Conservation (phyloP, 2,888 invertebrate genomes). For the Acleris literana region DNA sequence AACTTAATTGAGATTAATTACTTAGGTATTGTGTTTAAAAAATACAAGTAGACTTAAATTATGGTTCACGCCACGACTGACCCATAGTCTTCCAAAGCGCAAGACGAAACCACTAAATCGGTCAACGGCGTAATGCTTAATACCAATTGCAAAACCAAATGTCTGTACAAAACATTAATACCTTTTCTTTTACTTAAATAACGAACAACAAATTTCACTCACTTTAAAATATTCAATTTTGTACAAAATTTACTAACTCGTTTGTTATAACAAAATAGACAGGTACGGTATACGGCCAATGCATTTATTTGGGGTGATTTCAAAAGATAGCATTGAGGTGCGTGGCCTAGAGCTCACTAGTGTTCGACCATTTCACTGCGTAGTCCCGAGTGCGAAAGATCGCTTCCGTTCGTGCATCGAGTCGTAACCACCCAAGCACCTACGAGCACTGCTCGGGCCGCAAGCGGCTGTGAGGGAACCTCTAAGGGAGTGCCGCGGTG, state of each 20-base stretch:
- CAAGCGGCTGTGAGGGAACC: too few relatives aligned
- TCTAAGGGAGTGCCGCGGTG: not conserved
- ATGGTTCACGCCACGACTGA: slow-evolving; percentile 6
- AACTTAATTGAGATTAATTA: slow-evolving; percentile 29
- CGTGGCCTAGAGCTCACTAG: not conserved
- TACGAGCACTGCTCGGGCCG: too few relatives aligned
- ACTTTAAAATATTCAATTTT: not conserved
- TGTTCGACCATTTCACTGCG: too few relatives aligned
- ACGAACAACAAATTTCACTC: not conserved
- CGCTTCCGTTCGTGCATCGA: too few relatives aligned
- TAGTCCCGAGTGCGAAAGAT: too few relatives aligned
- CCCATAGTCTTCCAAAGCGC: slow-evolving; percentile 9
- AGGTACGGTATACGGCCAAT: not conserved
- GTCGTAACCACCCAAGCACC: too few relatives aligned
- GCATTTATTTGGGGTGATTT: not conserved
- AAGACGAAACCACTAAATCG: not conserved
- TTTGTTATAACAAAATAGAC: not conserved
- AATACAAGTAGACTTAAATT: slow-evolving; percentile 20
- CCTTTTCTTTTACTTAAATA: not conserved
- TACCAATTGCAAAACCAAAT: not conserved
- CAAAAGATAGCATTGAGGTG: not conserved
- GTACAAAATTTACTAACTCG: not conserved
- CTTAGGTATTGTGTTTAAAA: slow-evolving; percentile 13
- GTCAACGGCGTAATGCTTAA: not conserved
- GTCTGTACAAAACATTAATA: not conserved